Evolutionary conservation across 2,797 vertebrate species (phyloP).

Genomic region (Lacerta agilis): DNA sequence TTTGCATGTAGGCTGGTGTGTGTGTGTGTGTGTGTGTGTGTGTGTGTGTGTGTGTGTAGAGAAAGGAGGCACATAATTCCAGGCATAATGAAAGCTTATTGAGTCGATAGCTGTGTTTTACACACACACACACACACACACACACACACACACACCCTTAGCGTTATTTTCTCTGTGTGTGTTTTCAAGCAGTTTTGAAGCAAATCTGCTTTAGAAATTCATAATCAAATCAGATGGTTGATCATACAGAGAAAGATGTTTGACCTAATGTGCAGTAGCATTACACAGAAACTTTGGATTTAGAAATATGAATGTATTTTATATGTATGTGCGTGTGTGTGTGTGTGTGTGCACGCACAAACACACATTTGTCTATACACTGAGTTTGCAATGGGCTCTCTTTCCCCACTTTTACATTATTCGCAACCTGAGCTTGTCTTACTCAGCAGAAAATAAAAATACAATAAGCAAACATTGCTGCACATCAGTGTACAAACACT

Average conservation of each 20-base stretch:
- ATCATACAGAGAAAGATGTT: slow-evolving; percentile 15
- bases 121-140: neutral
- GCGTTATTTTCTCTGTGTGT: neutral
- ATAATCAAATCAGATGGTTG: neutral
- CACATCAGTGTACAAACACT: neutral
- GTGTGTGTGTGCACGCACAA: too few relatives aligned
- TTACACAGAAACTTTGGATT: slow-evolving; percentile 12
- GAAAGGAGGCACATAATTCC: neutral
- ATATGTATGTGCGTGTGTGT: neutral
- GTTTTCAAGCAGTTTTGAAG: neutral
- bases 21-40: neutral
- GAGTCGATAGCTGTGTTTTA: neutral
- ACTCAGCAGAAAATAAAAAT: slow-evolving; percentile 44
- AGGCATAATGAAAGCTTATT: neutral
- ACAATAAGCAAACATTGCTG: slow-evolving; percentile 25
- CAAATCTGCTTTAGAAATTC: slow-evolving; percentile 16
- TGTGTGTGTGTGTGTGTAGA: neutral
- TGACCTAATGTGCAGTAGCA: neutral
- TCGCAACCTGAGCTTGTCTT: slow-evolving; percentile 22
- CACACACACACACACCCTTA: neutral
- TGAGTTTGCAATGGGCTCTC: neutral
- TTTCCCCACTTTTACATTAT: slow-evolving; percentile 35
- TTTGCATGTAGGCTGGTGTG: neutral
- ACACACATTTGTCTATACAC: neutral
- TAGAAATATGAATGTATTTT: neutral